Evolutionary conservation across 2,797 vertebrate genomes (phyloP).

Genomic region (Crax fasciolata): DNA sequence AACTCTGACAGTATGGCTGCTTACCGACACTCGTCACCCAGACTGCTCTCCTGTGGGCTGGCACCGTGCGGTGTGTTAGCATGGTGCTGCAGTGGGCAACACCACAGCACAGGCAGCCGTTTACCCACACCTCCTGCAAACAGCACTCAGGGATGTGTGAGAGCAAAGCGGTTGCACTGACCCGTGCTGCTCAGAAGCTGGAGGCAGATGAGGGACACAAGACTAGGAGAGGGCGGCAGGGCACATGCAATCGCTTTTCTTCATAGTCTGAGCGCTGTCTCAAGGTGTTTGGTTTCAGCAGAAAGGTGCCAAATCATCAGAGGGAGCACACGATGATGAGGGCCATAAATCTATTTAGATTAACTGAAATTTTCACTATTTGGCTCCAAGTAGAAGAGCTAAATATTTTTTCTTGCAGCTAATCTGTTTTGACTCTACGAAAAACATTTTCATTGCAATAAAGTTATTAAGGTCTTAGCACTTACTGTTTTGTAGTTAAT

Average conservation of each 20-base stretch:
- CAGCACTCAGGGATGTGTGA: rapidly evolving
- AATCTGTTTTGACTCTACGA: constrained; percentile 74
- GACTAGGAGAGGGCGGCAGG: not conserved
- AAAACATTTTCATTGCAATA: constrained; percentile 74
- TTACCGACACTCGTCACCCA: not conserved
- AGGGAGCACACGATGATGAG: constrained; percentile 29
- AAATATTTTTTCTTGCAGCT: constrained; percentile 71
- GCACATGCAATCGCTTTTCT: rapidly evolving
- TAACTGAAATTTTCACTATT: constrained; percentile 64
- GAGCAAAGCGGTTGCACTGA: rapidly evolving
- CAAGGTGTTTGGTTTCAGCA: constrained; percentile 48
- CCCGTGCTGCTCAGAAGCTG: not conserved
- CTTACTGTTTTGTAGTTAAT: constrained; percentile 74
- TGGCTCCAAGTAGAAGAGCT: constrained; percentile 35
- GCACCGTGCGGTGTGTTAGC: not conserved
- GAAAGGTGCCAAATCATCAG: constrained; percentile 39
- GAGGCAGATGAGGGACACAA: not conserved
- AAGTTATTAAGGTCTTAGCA: constrained; percentile 79
- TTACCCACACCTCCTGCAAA: rapidly evolving
- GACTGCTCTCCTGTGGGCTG: not conserved
- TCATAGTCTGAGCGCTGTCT: not conserved
- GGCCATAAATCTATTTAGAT: constrained; percentile 70
- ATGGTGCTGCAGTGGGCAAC: not conserved
- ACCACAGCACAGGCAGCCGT: not conserved
- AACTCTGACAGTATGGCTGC: not conserved